Base-by-base conservation (phyloP, 2,888 invertebrate genomes). In the Spisula solida region DNA sequence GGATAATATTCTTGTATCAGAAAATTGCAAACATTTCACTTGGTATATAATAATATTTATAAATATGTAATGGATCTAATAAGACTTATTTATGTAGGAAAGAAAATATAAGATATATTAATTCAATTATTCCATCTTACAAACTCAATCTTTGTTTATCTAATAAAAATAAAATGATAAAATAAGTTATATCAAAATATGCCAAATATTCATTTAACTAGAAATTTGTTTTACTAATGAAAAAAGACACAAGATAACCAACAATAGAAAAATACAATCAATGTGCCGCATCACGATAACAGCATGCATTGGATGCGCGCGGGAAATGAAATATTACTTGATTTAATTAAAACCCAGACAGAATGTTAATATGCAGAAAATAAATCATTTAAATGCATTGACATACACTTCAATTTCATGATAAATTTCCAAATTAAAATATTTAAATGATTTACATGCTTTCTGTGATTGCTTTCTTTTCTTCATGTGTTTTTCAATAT, bases 401-500 rank as follows among this genome's bases (percentile, higher is more conserved):
- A 75, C 75, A 75, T 31, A 75, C 75, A 34, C 75, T 31, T 14
- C 34, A 75, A 75, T 75, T 75, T 75, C 31, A 31, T 75, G 75
- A 75, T 34, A 75, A 75, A 75, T 75, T 75, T 75, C 75, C 75
- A 18, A 75, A 31, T 75, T 75, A 34, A 75, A 75, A 31, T 75
- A 75, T 31, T 75, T 75, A 75, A 75, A 34, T 75, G 75, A 75
- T 75, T 34, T 75, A 75, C 75, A 29, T 34, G 34, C 75, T 75
- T 31, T 31, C 31, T 16, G 34, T 66, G 25, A 66, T 66, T 66
- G 60, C n/a, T 10, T 66, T 25, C 25, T 20, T 66, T 66, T 14
- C 51, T 51, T 51, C 51, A 4, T 16, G 16, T 51, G 51, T 1
- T 10, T 51, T 51, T 51, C 51, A 51, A 10, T 51, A 51, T 14